phyloP scores from a whole-genome alignment of 1,140 invertebrate species.

The Euura lappo region DNA sequence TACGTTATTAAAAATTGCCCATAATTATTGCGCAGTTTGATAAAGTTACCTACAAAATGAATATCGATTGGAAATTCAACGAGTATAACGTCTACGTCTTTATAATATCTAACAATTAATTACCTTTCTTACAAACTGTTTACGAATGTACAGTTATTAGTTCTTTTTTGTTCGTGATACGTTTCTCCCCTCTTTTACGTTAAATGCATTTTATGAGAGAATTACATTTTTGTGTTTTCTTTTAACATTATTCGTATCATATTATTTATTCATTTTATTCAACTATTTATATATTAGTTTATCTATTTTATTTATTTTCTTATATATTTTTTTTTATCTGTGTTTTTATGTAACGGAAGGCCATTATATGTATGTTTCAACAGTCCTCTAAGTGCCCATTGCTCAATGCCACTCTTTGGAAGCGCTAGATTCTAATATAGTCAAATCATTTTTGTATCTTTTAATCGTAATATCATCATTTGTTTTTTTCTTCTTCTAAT shows the following conservation, averaged over 20 bases:
- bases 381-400: neutral
- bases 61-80: neutral
- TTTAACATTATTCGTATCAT: neutral
- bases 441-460: neutral
- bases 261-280: neutral
- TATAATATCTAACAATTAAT: neutral
- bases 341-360: neutral
- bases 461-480: neutral
- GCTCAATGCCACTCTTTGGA: slow-evolving; percentile 4
- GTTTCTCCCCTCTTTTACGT: neutral
- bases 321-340: neutral
- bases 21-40: neutral
- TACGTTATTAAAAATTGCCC: neutral
- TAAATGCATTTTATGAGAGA: neutral
- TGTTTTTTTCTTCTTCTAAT: neutral
- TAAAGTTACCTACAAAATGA: neutral
- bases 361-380: slow-evolving; percentile 3
- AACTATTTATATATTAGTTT: too few species aligned
- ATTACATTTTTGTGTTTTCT: neutral
- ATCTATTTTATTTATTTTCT: too few species aligned
- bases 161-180: neutral
- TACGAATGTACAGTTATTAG: neutral
- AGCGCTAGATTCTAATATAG: slow-evolving; percentile 5
- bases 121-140: neutral
- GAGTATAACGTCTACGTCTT: neutral